These are phyloP conservation scores for Drosophila takahashii DNA, from an alignment of 1,140 invertebrate genomes.

Conservation along the genomic window DNA sequence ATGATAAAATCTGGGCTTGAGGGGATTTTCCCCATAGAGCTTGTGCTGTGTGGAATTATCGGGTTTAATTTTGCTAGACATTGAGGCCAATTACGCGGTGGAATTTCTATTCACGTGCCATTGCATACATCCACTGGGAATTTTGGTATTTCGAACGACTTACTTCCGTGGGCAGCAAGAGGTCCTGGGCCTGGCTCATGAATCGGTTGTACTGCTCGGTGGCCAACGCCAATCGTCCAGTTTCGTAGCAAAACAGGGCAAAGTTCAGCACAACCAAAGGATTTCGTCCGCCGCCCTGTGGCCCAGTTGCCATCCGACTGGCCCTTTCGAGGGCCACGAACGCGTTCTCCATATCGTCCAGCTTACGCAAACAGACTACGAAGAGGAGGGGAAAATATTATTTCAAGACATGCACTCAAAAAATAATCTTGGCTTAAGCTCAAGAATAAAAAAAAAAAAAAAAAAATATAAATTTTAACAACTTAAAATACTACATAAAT, in stretches of 20 bases:
- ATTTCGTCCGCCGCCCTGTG: conserved; percentile 50
- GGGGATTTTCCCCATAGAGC: too few species aligned
- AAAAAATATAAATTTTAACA: too few species aligned
- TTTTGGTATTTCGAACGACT: conserved; percentile 55
- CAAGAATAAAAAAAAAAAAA: too few species aligned
- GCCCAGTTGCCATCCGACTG: conserved; percentile 34
- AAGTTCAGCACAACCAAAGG: conserved; percentile 80
- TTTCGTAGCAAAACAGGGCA: conserved; percentile 78
- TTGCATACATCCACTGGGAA: conserved; percentile 61
- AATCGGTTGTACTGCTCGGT: conserved; percentile 77
- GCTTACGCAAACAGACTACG: conserved; percentile 84
- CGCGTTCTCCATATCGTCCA: conserved; percentile 85
- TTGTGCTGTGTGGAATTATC: not conserved
- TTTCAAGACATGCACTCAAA: not conserved
- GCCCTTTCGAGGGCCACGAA: conserved; percentile 84
- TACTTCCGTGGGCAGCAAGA: conserved; percentile 81
- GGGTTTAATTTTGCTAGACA: conserved; percentile 2
- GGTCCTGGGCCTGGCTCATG: conserved; percentile 70
- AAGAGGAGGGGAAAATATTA: not conserved
- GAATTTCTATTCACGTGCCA: conserved; percentile 6
- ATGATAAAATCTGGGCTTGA: not conserved
- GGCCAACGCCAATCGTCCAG: conserved; percentile 62
- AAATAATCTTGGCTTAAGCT: not conserved
- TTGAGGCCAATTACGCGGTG: conserved; percentile 17
- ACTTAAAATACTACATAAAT: too few species aligned